Evolutionary conservation across 2,113 vertebrate genomes (phyloP).

Genomic region (Arizona elegans): DNA sequence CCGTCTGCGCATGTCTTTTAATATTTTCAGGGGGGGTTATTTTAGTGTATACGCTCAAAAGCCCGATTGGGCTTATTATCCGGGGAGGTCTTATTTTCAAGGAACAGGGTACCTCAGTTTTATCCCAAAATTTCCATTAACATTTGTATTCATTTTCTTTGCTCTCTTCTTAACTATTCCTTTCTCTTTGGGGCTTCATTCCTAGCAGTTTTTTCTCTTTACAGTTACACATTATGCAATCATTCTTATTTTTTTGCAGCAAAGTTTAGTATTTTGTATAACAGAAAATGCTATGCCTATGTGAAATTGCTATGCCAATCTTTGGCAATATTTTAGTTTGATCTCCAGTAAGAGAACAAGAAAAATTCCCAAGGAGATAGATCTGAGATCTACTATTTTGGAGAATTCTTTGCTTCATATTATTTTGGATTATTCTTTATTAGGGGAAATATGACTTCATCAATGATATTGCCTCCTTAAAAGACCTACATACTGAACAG

Average conservation of each 20-base stretch:
- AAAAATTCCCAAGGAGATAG: neutral
- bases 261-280: neutral
- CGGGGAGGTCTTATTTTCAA: no score
- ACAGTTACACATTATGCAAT: neutral
- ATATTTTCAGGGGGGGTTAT: no score
- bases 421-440: neutral
- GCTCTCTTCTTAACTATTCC: neutral
- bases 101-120: neutral
- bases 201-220: neutral
- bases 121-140: neutral
- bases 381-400: neutral
- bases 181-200: neutral
- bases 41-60: no score
- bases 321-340: neutral
- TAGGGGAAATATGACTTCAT: constrained; percentile 90
- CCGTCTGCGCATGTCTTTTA: no score
- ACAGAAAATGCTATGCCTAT: neutral
- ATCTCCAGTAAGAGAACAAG: neutral
- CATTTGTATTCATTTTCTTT: neutral
- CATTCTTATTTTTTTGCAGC: neutral
- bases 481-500: constrained; percentile 70
- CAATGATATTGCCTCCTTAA: constrained; percentile 76
- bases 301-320: neutral
- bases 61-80: no score
- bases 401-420: neutral